These are phyloP conservation scores for Gallinago stenura DNA, from an alignment of 2,797 vertebrate species.

Conservation along the genomic window DNA sequence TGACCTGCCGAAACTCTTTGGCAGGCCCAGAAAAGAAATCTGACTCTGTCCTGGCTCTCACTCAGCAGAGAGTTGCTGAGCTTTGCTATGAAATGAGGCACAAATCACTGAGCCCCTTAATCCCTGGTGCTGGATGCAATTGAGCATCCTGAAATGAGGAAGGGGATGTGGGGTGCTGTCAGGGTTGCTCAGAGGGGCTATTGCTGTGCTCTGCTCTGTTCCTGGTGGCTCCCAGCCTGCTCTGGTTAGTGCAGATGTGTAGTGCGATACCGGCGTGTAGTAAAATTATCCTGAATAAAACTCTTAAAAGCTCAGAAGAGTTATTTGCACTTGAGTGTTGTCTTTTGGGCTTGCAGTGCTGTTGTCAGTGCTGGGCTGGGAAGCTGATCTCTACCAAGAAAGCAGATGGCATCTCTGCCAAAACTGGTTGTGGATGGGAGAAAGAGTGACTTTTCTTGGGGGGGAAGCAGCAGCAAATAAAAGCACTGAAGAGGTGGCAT, in stretches of 20 bases:
- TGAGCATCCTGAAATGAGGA: not conserved
- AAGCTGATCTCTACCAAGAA: not conserved
- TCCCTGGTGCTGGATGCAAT: not conserved
- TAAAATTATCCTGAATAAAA: not conserved
- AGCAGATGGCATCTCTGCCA: not conserved
- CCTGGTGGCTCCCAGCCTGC: not conserved
- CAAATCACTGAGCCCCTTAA: not conserved
- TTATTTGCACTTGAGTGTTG: not conserved
- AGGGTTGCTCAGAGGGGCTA: not conserved
- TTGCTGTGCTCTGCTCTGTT: not conserved
- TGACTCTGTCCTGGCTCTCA: not conserved
- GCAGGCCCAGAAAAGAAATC: not conserved
- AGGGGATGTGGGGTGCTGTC: not conserved
- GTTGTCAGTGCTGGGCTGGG: not conserved
- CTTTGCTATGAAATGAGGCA: constrained; percentile 11
- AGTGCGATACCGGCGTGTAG: not conserved
- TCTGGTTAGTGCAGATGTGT: not conserved
- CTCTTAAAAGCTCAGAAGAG: not conserved
- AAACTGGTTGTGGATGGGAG: not conserved
- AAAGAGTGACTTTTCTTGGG: not conserved
- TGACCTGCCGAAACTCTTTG: not conserved
- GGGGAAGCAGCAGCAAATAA: not conserved
- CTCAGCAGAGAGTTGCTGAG: not conserved
- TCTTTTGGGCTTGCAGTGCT: not conserved
- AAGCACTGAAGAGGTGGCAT: not conserved